phyloP scores from a whole-genome alignment of 1,140 invertebrate species.

The Sesamia nonagrioides region DNA sequence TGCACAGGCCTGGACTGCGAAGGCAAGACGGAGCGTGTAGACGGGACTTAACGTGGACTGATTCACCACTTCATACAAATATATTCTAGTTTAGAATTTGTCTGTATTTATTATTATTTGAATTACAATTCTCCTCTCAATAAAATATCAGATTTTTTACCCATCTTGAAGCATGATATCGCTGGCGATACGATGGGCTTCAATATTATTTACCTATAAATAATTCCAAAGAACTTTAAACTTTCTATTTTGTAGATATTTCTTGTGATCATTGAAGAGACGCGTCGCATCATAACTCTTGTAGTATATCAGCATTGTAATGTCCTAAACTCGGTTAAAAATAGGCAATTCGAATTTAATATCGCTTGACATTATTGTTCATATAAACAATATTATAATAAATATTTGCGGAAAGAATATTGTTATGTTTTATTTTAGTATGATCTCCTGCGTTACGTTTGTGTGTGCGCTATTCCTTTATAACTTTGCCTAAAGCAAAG shows the following conservation, averaged over 20 bases:
- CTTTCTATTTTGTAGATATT: conserved; percentile 1
- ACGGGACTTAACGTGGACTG: too few species aligned
- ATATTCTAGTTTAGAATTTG: too few species aligned
- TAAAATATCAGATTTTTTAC: not conserved
- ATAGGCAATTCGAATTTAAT: conserved; percentile 59
- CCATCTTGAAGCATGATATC: not conserved
- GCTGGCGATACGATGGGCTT: not conserved
- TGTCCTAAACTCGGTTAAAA: conserved; percentile 36
- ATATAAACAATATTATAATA: conserved; percentile 67
- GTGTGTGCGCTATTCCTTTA: too few species aligned
- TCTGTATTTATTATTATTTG: too few species aligned
- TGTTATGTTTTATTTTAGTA: conserved; percentile 53
- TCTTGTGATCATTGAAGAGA: conserved; percentile 43
- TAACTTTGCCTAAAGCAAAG: too few species aligned
- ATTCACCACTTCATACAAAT: too few species aligned
- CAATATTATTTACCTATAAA: too few species aligned
- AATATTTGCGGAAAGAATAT: conserved; percentile 65
- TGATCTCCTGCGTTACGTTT: not conserved
- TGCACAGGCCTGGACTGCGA: too few species aligned
- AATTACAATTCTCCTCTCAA: too few species aligned
- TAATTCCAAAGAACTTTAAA: conserved; percentile 6
- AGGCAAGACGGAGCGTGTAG: too few species aligned
- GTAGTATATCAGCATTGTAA: conserved; percentile 47
- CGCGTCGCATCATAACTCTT: conserved; percentile 35
- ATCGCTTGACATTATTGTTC: conserved; percentile 72